Evolutionary conservation across 1,140 invertebrate species (phyloP).

Genomic region (Eulimnadia texana): DNA sequence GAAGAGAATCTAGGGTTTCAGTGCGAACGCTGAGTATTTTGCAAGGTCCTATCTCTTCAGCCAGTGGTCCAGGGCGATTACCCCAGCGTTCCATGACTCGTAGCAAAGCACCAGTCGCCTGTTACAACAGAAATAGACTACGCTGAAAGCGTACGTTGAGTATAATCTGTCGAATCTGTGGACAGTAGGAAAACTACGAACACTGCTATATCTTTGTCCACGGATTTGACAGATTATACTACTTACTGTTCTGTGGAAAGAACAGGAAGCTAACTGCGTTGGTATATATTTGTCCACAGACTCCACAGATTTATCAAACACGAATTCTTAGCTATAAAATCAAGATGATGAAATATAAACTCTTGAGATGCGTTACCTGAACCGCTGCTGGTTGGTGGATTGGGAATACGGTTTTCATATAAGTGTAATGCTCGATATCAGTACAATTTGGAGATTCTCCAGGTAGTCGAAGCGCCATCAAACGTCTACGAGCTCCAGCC

Average conservation of each 20-base stretch:
- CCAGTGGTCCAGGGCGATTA: constrained; percentile 11
- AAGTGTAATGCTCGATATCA: constrained; percentile 42
- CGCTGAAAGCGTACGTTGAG: not conserved
- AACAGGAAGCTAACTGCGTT: no score
- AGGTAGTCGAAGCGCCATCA: constrained; percentile 42
- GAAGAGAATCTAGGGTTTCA: constrained; percentile 37
- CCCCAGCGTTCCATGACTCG: constrained; percentile 28
- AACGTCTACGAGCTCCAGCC: constrained; percentile 40
- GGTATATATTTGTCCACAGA: no score
- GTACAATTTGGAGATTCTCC: constrained; percentile 39
- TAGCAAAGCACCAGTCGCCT: constrained; percentile 54
- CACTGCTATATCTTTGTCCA: no score
- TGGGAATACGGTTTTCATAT: constrained; percentile 50
- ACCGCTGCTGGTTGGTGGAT: constrained; percentile 41
- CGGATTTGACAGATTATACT: no score
- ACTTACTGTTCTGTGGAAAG: no score
- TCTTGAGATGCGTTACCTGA: no score
- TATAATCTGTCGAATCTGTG: no score
- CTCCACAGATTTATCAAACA: no score
- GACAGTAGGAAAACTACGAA: no score
- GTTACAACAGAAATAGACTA: constrained; percentile 33
- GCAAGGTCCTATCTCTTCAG: not conserved
- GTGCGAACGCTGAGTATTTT: constrained; percentile 15
- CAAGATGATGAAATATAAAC: no score
- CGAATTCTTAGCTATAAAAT: no score